These are phyloP conservation scores for Cairina moschata DNA, from an alignment of 2,113 vertebrate species.

Conservation along the genomic window DNA sequence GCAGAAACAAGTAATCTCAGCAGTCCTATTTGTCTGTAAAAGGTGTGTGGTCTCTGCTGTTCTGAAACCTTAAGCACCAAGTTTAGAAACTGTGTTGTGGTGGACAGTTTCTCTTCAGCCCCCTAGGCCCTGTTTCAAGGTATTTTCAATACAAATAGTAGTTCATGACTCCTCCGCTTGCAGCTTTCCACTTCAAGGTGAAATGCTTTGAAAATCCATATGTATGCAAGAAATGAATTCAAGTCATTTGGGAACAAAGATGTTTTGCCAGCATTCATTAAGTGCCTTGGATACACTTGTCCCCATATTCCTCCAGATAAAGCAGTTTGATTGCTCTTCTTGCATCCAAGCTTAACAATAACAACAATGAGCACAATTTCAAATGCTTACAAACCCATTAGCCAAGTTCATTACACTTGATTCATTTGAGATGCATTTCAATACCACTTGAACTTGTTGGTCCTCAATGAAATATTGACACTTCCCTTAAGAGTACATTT, in stretches of 20 bases:
- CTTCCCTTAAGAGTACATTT: background rate
- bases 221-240: background rate
- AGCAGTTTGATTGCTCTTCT: background rate
- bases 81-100: background rate
- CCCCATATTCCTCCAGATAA: background rate
- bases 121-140: accelerated
- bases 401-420: accelerated
- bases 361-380: background rate
- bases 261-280: background rate
- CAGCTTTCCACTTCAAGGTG: background rate
- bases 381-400: background rate
- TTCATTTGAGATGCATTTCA: background rate
- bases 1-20: background rate
- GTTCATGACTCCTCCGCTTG: background rate
- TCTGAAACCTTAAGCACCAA: background rate
- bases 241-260: background rate
- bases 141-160: background rate
- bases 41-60: background rate
- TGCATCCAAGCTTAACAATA: background rate
- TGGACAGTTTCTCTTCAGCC: background rate
- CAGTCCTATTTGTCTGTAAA: background rate
- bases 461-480: background rate
- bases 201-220: background rate
- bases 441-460: background rate
- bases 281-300: background rate